Conservation (phyloP, 2,113 vertebrate genomes). For the Sceloporus undulatus region DNA sequence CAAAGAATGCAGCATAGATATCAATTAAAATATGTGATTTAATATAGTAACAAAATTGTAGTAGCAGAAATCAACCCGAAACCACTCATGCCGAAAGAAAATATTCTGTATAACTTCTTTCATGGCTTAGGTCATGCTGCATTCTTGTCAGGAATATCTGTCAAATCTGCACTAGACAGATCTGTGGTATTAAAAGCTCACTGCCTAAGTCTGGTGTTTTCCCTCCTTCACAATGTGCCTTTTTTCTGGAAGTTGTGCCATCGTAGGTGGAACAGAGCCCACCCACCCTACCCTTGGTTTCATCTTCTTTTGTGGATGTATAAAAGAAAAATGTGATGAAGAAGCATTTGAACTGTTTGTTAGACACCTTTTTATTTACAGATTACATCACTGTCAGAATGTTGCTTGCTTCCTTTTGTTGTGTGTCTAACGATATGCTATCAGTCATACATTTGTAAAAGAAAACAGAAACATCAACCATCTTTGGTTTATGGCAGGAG, state of each 20-base stretch:
- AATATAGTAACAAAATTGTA: conserved; percentile 4
- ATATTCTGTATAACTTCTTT: neutral
- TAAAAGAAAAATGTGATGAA: neutral
- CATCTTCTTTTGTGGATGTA: neutral
- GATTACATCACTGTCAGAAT: neutral
- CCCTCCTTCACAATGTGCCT: neutral
- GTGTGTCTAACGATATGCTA: conserved; percentile 40
- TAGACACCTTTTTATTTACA: neutral
- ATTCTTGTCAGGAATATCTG: neutral
- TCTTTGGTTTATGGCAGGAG: conserved; percentile 83
- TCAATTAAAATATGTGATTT: neutral
- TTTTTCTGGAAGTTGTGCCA: neutral
- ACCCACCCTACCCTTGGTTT: neutral
- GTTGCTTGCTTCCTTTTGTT: conserved; percentile 40
- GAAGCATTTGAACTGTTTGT: conserved; percentile 8
- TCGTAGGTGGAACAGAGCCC: neutral
- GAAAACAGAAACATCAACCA: conserved; percentile 43
- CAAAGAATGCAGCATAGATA: neutral
- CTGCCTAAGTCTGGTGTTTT: neutral
- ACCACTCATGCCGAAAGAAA: neutral
- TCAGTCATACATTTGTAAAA: conserved; percentile 33
- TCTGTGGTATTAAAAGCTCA: conserved; percentile 13
- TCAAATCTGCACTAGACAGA: conserved; percentile 1
- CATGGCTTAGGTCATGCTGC: neutral
- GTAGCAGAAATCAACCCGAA: neutral